phyloP scores from a whole-genome alignment of 2,888 invertebrate genomes.

The Phytoseiulus persimilis region DNA sequence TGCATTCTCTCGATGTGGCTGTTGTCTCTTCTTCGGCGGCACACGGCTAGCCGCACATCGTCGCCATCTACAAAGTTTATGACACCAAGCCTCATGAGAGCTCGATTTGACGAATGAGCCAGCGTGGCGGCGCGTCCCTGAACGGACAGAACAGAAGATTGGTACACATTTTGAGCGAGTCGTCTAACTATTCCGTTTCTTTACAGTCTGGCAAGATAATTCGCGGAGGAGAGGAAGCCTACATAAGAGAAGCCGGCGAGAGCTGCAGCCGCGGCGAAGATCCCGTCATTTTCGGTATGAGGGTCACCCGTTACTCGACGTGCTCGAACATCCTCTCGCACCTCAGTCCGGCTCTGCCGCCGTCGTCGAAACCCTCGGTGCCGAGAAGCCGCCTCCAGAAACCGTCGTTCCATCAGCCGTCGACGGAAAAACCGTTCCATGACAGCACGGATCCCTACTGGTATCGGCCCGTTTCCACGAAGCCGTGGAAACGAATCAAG shows the following conservation, averaged over 20 bases:
- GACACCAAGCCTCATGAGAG: neutral
- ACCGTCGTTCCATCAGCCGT: slow-evolving; percentile 39
- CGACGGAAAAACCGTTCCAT: slow-evolving; percentile 39
- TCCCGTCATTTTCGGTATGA: slow-evolving; percentile 59
- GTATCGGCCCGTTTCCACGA: slow-evolving; percentile 45
- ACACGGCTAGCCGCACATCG: neutral
- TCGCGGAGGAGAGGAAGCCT: slow-evolving; percentile 58
- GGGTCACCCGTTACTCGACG: slow-evolving; percentile 51
- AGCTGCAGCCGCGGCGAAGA: slow-evolving; percentile 59
- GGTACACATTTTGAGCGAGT: neutral
- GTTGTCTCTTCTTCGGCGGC: neutral
- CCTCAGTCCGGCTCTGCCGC: neutral
- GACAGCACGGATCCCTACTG: slow-evolving; percentile 44
- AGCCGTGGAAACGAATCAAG: slow-evolving; percentile 47
- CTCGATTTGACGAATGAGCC: neutral
- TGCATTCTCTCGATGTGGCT: neutral
- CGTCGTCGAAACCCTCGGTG: neutral
- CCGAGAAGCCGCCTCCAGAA: slow-evolving; percentile 40
- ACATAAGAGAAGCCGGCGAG: slow-evolving; percentile 61
- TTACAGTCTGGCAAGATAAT: slow-evolving; percentile 51
- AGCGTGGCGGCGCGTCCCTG: neutral
- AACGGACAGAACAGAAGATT: neutral
- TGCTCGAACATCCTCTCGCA: slow-evolving; percentile 16
- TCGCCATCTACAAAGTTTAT: neutral
- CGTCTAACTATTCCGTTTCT: neutral